A percentile compares a stretch with the other conserved stretches of the same genome.
phyloP scores from a whole-genome alignment of 1,140 invertebrate genomes.

The Oreohelix idahoensis region DNA sequence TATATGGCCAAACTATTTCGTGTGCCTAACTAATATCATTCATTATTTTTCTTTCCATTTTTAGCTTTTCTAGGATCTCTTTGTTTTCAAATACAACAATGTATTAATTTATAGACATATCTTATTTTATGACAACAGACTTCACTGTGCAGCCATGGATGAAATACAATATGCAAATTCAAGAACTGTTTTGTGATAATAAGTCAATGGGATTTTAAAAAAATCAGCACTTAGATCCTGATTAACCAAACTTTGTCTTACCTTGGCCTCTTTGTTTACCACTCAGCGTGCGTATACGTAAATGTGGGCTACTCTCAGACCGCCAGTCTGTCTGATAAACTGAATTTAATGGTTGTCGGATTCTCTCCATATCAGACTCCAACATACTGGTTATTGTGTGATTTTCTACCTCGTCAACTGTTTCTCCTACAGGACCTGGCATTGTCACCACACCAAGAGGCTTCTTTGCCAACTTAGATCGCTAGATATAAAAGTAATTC shows the following conservation, averaged over 20 bases:
- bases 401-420: slow-evolving; percentile 56
- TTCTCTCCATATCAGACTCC: slow-evolving; percentile 57
- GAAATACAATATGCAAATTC: too few relatives aligned
- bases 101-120: too few relatives aligned
- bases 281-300: slow-evolving; percentile 54
- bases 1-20: too few relatives aligned
- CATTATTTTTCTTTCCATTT: too few relatives aligned
- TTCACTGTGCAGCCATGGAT: too few relatives aligned
- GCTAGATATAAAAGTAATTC: slow-evolving; percentile 38
- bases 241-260: slow-evolving; percentile 21
- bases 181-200: too few relatives aligned
- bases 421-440: slow-evolving; percentile 37
- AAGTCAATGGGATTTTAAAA: too few relatives aligned
- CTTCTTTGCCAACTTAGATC: slow-evolving; percentile 55
- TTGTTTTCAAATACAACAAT: too few relatives aligned
- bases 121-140: too few relatives aligned
- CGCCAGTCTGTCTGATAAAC: slow-evolving; percentile 53
- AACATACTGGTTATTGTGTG: slow-evolving; percentile 51
- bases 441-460: slow-evolving; percentile 40
- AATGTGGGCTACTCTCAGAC: slow-evolving; percentile 54
- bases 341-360: slow-evolving; percentile 48
- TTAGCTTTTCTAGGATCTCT: too few relatives aligned
- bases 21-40: too few relatives aligned
- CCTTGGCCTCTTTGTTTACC: slow-evolving; percentile 48
- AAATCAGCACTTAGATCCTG: too few relatives aligned